These are phyloP conservation scores for Temnothorax rugatulus DNA, from an alignment of 2,888 invertebrate genomes.

Conservation along the genomic window DNA sequence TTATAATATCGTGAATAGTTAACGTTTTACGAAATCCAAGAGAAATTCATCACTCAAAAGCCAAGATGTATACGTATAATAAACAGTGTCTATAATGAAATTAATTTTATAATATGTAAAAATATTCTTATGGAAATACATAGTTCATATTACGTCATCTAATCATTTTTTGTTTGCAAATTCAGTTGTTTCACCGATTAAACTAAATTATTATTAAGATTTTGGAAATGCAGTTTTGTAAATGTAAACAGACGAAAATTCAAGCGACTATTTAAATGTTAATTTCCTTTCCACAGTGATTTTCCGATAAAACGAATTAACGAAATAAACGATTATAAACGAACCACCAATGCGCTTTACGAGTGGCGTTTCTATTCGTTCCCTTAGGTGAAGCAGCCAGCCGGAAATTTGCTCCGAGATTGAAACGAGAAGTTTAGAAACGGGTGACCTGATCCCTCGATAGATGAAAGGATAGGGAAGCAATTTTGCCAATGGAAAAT, in stretches of 20 bases:
- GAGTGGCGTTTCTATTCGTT: conserved; percentile 4
- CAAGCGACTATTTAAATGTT: not conserved
- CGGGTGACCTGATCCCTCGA: not conserved
- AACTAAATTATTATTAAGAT: conserved; percentile 3
- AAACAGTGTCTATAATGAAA: not conserved
- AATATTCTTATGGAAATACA: not conserved
- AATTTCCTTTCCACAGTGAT: not conserved
- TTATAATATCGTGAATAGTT: not conserved
- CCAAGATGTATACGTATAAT: not conserved
- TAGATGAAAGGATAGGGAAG: not conserved
- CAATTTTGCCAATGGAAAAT: conserved; percentile 39
- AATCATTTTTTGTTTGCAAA: conserved; percentile 1
- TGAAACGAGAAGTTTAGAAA: conserved; percentile 44
- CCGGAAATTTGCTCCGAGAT: conserved; percentile 49
- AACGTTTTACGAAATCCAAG: not conserved
- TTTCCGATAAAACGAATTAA: not conserved
- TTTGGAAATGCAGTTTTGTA: not conserved
- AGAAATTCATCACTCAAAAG: not conserved
- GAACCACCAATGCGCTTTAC: not conserved
- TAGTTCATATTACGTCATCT: not conserved
- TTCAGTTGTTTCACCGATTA: not conserved
- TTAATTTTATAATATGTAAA: not conserved
- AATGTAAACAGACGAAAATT: not conserved
- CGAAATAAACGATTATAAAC: not conserved
- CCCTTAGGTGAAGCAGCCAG: conserved; percentile 1